phyloP scores from a whole-genome alignment of 2,888 invertebrate genomes.

The Proisotoma minuta region DNA sequence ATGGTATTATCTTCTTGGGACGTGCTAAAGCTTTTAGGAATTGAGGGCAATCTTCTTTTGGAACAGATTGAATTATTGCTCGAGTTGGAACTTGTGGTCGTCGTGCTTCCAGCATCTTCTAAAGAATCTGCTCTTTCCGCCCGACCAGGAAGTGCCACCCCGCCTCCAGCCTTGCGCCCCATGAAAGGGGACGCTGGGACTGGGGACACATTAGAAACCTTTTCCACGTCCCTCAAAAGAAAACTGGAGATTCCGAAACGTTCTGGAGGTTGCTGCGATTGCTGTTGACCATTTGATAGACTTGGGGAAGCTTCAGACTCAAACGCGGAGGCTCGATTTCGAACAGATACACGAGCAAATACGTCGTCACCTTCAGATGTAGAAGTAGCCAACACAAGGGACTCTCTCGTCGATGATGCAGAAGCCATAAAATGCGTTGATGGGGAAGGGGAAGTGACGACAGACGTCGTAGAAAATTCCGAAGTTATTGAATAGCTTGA shows the following conservation, averaged over 20 bases:
- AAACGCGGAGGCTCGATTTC: conserved; percentile 41
- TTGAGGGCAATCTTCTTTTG: conserved; percentile 42
- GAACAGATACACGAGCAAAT: conserved; percentile 41
- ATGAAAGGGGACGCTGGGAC: conserved; percentile 44
- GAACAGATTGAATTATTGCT: conserved; percentile 33
- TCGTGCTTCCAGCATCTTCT: conserved; percentile 34
- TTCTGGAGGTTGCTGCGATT: conserved; percentile 4
- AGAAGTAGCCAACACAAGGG: background rate
- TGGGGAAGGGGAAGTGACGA: conserved; percentile 44
- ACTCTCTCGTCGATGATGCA: background rate
- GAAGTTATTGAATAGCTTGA: conserved; percentile 46
- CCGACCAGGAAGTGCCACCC: conserved; percentile 29
- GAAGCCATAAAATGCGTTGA: conserved; percentile 13
- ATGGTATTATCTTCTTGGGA: background rate
- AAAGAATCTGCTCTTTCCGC: conserved; percentile 41
- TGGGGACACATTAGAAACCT: background rate
- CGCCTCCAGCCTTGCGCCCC: conserved; percentile 34
- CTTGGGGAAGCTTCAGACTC: conserved; percentile 16
- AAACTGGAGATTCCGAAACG: background rate
- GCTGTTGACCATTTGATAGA: conserved; percentile 25
- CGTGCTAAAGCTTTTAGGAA: conserved; percentile 34
- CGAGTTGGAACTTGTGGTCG: conserved; percentile 20
- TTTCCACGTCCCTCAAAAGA: background rate
- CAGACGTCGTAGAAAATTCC: conserved; percentile 45
- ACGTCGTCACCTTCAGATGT: conserved; percentile 42